Conservation (phyloP, 1,140 invertebrate species). For the Papilio glaucus region DNA sequence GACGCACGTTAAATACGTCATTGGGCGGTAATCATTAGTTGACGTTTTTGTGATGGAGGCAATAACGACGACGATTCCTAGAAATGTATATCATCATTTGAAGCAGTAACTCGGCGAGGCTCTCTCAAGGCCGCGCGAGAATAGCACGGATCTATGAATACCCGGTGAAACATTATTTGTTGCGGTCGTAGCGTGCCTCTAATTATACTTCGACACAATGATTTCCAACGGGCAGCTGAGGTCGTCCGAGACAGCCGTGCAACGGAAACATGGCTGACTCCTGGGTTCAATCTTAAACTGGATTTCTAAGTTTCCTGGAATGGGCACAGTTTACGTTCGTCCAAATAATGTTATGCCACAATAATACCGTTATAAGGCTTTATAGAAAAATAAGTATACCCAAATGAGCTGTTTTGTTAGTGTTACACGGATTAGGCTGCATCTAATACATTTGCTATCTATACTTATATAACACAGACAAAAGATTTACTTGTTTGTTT, state of each 20-base stretch:
- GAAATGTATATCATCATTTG: constrained; percentile 47
- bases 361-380: no score
- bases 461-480: no score
- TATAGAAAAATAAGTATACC: no score
- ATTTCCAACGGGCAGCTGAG: constrained; percentile 15
- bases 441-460: no score
- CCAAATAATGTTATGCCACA: no score
- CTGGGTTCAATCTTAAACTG: neutral
- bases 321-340: no score
- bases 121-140: constrained; percentile 64
- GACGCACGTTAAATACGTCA: constrained; percentile 18
- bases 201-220: constrained; percentile 60
- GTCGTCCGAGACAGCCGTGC: neutral
- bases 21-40: constrained; percentile 17
- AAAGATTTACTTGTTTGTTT: no score
- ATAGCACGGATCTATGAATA: constrained; percentile 65
- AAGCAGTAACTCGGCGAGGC: constrained; percentile 55
- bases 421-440: no score
- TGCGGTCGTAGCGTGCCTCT: constrained; percentile 56
- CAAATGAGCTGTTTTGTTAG: no score
- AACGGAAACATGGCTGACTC: constrained; percentile 1
- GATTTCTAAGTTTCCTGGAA: neutral
- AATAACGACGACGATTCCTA: constrained; percentile 49
- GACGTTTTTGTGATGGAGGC: constrained; percentile 37
- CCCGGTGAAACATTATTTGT: constrained; percentile 63